Percentiles rank a stretch among this genome's conserved stretches.
Evolutionary conservation across 35 echinoderm and acorn worm genomes (phyloP).

Genomic region (Heliocidaris tuberculata): DNA sequence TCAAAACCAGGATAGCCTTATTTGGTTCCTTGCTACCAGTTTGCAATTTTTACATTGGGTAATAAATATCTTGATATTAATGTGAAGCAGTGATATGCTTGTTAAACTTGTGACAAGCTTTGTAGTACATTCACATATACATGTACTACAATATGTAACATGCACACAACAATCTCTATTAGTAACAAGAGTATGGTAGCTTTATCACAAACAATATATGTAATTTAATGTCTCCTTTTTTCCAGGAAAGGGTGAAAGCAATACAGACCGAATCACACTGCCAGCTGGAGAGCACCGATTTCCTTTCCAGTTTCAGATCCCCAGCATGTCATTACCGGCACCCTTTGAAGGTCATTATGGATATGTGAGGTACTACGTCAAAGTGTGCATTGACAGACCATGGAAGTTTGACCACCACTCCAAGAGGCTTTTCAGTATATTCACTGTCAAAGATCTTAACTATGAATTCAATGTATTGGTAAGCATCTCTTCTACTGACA

Average conservation of each 20-base stretch:
- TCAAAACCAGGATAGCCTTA: no score
- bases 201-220: neutral
- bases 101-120: no score
- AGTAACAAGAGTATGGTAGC: neutral
- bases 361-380: conserved; percentile 58
- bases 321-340: conserved; percentile 46
- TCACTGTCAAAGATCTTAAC: conserved; percentile 53
- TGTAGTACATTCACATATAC: no score
- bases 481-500: neutral
- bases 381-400: conserved; percentile 60
- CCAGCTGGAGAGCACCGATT: conserved; percentile 59
- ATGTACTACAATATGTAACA: no score
- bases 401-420: conserved; percentile 71
- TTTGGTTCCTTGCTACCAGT: no score
- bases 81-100: no score
- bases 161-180: neutral
- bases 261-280: conserved; percentile 24
- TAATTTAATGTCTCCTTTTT: neutral
- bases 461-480: conserved; percentile 45
- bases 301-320: conserved; percentile 62
- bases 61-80: no score
- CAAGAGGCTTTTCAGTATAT: conserved; percentile 55
- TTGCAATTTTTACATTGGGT: no score
- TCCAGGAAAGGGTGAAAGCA: conserved; percentile 32
- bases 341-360: conserved; percentile 65